Base-by-base conservation (phyloP, 2,113 vertebrate genomes). In the Pyxicephalus adspersus region DNA sequence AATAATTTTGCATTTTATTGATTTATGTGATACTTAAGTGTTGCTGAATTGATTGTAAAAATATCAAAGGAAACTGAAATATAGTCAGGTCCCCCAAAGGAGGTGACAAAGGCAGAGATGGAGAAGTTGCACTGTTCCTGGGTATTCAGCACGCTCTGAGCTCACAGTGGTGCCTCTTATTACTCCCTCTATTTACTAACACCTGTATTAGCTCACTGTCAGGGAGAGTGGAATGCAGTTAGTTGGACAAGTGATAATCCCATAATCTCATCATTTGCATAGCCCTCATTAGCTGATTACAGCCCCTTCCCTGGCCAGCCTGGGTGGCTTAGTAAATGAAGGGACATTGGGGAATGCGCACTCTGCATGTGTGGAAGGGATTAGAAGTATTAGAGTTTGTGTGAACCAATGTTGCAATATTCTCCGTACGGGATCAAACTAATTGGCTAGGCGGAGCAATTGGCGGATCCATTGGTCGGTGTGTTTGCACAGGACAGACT, bases 381-480 rank as follows among this genome's bases (percentile, higher is more conserved):
- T 98, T 97, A 98, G 85, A 85, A 89, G 94, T 83, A 89, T 95
- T 94, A 92, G 93, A 91, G 94, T 93, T 92, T 93, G 91, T 95
- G 94, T 95, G 93, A 94, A 92, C 91, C 83, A 83, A 89, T 92
- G 93, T 92, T 91, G 90, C 92, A 92, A 90, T 91, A 92, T 94
- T 93, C 94, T 94, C 93, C 95, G 91, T 83, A 88, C 92, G 89
- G 87, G 89, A 92, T 84, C 91, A 87, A 92, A 91, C 92, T 97
- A 97, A 97, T 97, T 96, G 94, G 93, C 93, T 94, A 94, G 97
- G 95, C 92, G 96, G 96, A 95, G 96, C 94, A 93, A 90, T 34
- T 85, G 88, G 90, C 89, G 77, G 94, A 93, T 92, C 95, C 94
- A 94, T 98, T 96, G 92, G 94, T 92, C 92, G 38, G 85, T 85